Conservation (phyloP, 2,113 vertebrate species). For the Corythornis madagascariensis region DNA sequence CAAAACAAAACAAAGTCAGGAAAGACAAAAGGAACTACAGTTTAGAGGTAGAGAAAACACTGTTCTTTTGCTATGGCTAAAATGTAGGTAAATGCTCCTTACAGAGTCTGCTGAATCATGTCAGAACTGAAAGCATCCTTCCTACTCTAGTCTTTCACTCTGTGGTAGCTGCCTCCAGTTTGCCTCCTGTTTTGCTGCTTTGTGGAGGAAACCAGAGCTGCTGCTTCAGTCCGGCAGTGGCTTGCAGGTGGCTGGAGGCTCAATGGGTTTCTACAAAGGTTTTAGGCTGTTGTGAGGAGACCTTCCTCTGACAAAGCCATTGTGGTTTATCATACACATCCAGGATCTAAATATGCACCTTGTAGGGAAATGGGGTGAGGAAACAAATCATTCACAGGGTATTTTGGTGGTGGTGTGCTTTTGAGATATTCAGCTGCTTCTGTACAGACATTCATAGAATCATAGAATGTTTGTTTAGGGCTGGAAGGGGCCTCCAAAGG, state of each 20-base stretch:
- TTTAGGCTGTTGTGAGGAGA: background rate
- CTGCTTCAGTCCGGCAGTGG: background rate
- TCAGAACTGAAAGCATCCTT: background rate
- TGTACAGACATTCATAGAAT: background rate
- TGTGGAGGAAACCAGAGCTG: background rate
- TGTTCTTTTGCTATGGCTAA: background rate
- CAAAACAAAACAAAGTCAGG: background rate
- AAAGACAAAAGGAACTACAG: background rate
- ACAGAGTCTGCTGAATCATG: background rate
- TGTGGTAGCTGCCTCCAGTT: background rate
- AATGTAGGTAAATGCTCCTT: background rate
- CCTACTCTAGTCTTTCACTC: background rate
- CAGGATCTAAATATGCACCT: background rate
- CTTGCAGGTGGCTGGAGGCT: background rate
- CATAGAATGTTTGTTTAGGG: no score
- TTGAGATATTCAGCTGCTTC: background rate
- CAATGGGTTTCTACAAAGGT: background rate
- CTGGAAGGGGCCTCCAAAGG: no score
- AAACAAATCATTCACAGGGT: fast-evolving
- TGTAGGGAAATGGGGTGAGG: background rate
- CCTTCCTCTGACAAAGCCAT: background rate
- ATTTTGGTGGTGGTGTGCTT: background rate
- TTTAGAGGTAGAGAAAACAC: background rate
- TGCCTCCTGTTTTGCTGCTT: background rate
- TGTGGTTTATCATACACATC: background rate